Evolutionary conservation across 1,140 invertebrate genomes (phyloP).

Genomic region (Cherax destructor): DNA sequence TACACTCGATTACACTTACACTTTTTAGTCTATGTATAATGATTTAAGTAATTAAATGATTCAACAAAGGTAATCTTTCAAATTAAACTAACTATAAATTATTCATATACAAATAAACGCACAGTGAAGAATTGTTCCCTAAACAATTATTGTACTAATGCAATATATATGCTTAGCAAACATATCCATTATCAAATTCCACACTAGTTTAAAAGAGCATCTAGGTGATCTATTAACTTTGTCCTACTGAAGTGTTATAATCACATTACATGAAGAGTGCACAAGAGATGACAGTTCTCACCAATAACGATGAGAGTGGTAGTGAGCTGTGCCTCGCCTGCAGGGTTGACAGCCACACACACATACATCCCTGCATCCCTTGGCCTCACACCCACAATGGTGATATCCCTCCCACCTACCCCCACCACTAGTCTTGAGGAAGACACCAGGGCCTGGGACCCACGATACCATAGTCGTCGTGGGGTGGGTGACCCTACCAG

Average conservation of each 20-base stretch:
- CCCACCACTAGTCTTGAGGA: slow-evolving; percentile 43
- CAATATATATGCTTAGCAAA: too few relatives aligned
- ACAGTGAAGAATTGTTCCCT: too few relatives aligned
- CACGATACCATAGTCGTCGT: slow-evolving; percentile 53
- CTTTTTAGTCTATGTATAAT: neutral
- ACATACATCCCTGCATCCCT: slow-evolving; percentile 50
- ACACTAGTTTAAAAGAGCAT: too few relatives aligned
- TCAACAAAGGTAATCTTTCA: neutral
- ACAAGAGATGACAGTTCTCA: neutral
- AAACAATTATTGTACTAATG: too few relatives aligned
- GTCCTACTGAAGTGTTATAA: neutral
- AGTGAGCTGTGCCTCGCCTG: slow-evolving; percentile 58
- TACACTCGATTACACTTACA: neutral
- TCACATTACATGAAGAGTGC: neutral
- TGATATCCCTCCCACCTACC: slow-evolving; percentile 21
- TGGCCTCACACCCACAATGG: slow-evolving; percentile 41
- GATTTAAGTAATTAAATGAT: neutral
- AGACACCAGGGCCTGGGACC: slow-evolving; percentile 47
- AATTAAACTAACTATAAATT: too few relatives aligned
- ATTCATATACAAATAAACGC: too few relatives aligned
- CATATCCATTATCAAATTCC: too few relatives aligned
- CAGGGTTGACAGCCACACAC: slow-evolving; percentile 63
- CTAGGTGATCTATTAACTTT: too few relatives aligned
- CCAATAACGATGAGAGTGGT: slow-evolving; percentile 49
- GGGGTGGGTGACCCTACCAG: slow-evolving; percentile 41